These are phyloP conservation scores for Vanessa atalanta DNA, from an alignment of 1,140 invertebrate species.

Conservation along the genomic window DNA sequence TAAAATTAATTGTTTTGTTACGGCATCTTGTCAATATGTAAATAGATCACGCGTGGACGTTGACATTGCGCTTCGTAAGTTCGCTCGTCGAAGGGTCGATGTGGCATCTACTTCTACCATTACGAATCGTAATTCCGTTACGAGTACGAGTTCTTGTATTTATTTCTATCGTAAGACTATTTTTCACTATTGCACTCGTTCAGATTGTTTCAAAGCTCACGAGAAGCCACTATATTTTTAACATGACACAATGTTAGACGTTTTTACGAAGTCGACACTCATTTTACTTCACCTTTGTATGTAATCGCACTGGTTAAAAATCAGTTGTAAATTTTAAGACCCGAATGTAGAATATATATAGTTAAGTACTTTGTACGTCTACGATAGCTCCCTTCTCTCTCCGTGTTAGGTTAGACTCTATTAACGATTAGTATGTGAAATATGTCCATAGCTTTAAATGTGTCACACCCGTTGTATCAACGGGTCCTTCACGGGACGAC, in stretches of 20 bases:
- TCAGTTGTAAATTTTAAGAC: slow-evolving; percentile 72
- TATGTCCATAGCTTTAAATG: slow-evolving; percentile 80
- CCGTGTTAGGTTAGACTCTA: slow-evolving; percentile 74
- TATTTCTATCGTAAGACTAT: slow-evolving; percentile 64
- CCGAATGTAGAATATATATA: slow-evolving; percentile 65
- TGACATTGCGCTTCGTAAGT: slow-evolving; percentile 63
- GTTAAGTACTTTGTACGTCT: slow-evolving; percentile 73
- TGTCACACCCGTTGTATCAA: slow-evolving; percentile 78
- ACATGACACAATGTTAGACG: slow-evolving; percentile 67
- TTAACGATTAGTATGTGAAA: slow-evolving; percentile 74
- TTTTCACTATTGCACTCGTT: slow-evolving; percentile 75
- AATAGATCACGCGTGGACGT: slow-evolving; percentile 69
- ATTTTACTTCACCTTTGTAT: slow-evolving; percentile 75
- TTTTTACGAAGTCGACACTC: slow-evolving; percentile 70
- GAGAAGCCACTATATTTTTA: slow-evolving; percentile 68
- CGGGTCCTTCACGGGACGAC: slow-evolving; percentile 69
- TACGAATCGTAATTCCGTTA: slow-evolving; percentile 47
- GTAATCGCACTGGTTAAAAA: slow-evolving; percentile 71
- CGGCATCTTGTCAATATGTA: slow-evolving; percentile 78
- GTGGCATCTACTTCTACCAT: slow-evolving; percentile 56
- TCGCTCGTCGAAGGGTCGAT: slow-evolving; percentile 53
- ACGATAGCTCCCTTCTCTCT: slow-evolving; percentile 74
- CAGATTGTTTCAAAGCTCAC: slow-evolving; percentile 66
- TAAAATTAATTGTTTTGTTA: slow-evolving; percentile 76
- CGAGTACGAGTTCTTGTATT: slow-evolving; percentile 52